Evolutionary conservation across 2,113 vertebrate species (phyloP).

Genomic region (Phalacrocorax carbo): DNA sequence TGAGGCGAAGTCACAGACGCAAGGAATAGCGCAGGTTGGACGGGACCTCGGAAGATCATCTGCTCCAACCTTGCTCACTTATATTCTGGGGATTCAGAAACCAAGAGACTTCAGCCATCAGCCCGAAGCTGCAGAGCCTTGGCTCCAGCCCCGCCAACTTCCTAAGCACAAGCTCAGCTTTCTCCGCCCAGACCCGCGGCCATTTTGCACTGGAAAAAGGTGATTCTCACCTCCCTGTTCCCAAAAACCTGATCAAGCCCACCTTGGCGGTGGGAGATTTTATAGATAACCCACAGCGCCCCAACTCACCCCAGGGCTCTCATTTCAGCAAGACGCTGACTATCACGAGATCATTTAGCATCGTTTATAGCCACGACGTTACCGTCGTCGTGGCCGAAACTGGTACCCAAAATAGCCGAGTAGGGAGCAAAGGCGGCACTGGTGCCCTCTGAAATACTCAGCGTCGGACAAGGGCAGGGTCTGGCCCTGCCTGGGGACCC

Average conservation of each 20-base stretch:
- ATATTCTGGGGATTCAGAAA: background rate
- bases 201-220: background rate
- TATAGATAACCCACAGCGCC: too few species aligned
- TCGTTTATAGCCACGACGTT: accelerated
- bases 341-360: background rate
- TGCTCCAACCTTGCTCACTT: background rate
- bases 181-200: background rate
- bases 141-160: background rate
- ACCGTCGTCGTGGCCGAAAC: accelerated
- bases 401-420: background rate
- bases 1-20: background rate
- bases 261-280: too few species aligned
- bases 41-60: background rate
- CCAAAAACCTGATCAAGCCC: background rate
- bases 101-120: background rate
- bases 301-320: background rate
- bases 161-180: background rate
- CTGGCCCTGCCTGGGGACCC: accelerated
- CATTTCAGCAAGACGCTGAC: background rate
- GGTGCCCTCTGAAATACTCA: background rate
- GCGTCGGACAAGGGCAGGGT: accelerated
- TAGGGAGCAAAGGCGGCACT: too few species aligned
- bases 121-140: background rate
- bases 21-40: background rate
- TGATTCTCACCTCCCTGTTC: background rate